Evolutionary conservation across 2,888 invertebrate genomes (phyloP).

Genomic region (Opisthograptis luteolata): DNA sequence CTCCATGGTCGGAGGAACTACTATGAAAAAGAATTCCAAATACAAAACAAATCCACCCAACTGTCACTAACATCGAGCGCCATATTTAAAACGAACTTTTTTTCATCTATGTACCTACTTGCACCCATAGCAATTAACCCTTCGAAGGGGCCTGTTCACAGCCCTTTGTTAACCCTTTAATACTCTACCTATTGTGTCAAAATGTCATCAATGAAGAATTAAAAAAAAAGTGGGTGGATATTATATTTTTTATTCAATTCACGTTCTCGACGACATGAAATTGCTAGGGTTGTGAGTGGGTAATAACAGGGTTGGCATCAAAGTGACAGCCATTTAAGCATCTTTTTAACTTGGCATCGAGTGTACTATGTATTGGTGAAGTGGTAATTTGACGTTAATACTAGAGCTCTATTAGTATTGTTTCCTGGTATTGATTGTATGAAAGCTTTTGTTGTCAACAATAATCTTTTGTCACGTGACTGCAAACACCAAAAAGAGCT

Average conservation of each 20-base stretch:
- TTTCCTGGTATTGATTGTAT: constrained; percentile 9
- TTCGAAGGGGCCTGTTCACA: constrained; percentile 68
- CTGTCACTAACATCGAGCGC: constrained; percentile 31
- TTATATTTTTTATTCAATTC: constrained; percentile 57
- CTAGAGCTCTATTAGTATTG: constrained; percentile 31
- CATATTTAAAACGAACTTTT: constrained; percentile 42
- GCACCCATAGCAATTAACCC: constrained; percentile 79
- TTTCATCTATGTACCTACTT: constrained; percentile 49
- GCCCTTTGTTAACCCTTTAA: constrained; percentile 77
- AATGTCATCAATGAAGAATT: constrained; percentile 71
- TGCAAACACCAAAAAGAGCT: too few relatives aligned
- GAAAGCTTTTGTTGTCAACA: neutral
- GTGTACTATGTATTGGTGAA: constrained; percentile 42
- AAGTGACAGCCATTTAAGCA: constrained; percentile 70
- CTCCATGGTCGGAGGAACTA: too few relatives aligned
- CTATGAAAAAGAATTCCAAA: neutral
- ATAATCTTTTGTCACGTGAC: too few relatives aligned
- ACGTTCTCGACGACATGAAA: constrained; percentile 40
- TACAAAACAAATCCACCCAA: constrained; percentile 24
- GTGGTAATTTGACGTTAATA: constrained; percentile 47
- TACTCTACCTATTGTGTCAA: constrained; percentile 74
- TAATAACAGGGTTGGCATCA: constrained; percentile 64
- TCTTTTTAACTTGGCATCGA: constrained; percentile 50
- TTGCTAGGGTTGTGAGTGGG: constrained; percentile 65
- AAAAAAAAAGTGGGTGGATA: constrained; percentile 72